A percentile compares a stretch with the other conserved stretches of the same genome.
phyloP scores from a whole-genome alignment of 2,888 invertebrate species.

The Eilema caniola region DNA sequence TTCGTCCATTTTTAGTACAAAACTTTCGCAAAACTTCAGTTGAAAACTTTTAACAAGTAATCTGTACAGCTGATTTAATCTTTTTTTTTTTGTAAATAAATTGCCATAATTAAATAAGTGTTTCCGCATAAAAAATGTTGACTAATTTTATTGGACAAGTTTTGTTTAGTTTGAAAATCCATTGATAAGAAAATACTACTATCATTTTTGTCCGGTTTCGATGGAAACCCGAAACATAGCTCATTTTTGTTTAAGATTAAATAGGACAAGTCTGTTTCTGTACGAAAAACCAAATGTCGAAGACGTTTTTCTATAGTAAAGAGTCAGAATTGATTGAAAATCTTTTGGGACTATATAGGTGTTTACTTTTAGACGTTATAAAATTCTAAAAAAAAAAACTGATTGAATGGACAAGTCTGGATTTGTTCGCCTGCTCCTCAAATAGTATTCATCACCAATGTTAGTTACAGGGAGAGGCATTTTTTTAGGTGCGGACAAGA shows the following conservation, averaged over 20 bases:
- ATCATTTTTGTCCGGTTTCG: slow-evolving; percentile 13
- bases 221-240: slow-evolving; percentile 11
- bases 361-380: slow-evolving; percentile 6
- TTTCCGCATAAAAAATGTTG: slow-evolving; percentile 3
- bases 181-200: slow-evolving; percentile 5
- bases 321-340: slow-evolving; percentile 11
- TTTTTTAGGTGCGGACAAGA: too few species aligned
- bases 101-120: slow-evolving; percentile 13
- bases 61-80: slow-evolving; percentile 7
- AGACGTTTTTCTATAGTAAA: slow-evolving; percentile 10
- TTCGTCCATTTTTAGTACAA: slow-evolving; percentile 1
- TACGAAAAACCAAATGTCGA: slow-evolving; percentile 11
- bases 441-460: too few species aligned
- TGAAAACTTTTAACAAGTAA: slow-evolving; percentile 6
- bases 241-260: slow-evolving; percentile 2
- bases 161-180: slow-evolving; percentile 14
- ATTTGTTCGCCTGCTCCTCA: slow-evolving; percentile 14
- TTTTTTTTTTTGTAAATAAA: slow-evolving; percentile 9
- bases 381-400: not conserved
- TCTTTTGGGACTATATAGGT: slow-evolving; percentile 10
- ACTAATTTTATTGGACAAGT: slow-evolving; percentile 15
- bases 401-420: slow-evolving; percentile 9
- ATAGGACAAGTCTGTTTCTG: slow-evolving; percentile 15
- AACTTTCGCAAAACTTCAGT: too few species aligned
- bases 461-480: too few species aligned